Evolutionary conservation across 2,888 invertebrate species (phyloP).

Genomic region (Drosophila paranaensis): DNA sequence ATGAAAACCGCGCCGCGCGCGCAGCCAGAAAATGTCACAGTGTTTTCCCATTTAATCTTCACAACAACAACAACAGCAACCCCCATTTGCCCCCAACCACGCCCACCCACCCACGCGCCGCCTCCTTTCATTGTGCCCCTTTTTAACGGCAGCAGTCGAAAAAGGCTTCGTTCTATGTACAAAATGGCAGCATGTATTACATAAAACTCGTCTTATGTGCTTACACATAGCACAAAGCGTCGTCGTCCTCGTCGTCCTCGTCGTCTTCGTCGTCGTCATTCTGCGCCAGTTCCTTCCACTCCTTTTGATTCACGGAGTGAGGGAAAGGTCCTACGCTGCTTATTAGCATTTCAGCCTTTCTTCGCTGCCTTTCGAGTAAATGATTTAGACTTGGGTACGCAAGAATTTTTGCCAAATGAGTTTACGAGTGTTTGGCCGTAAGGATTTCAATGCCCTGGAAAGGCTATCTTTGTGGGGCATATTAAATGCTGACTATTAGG

Average conservation of each 20-base stretch:
- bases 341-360: constrained; percentile 80
- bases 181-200: constrained; percentile 73
- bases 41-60: constrained; percentile 78
- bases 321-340: constrained; percentile 46
- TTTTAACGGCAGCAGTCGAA: constrained; percentile 60
- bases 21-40: constrained; percentile 78
- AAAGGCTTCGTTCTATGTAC: constrained; percentile 66
- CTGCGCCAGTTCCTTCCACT: not conserved
- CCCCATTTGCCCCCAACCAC: constrained; percentile 6
- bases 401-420: constrained; percentile 70
- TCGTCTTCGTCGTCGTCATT: not conserved
- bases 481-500: not conserved
- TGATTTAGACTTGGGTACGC: constrained; percentile 67
- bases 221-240: constrained; percentile 53
- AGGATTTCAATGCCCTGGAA: constrained; percentile 48
- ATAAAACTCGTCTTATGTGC: constrained; percentile 70
- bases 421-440: constrained; percentile 75
- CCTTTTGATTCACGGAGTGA: constrained; percentile 4
- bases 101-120: constrained; percentile 45
- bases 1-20: constrained; percentile 52
- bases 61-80: constrained; percentile 47
- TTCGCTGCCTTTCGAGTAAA: constrained; percentile 70
- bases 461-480: not conserved
- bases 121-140: constrained; percentile 73
- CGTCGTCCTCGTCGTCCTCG: constrained; percentile 12